These are phyloP conservation scores for Condylura cristata DNA, from an alignment of 2,113 vertebrate species.

Conservation along the genomic window DNA sequence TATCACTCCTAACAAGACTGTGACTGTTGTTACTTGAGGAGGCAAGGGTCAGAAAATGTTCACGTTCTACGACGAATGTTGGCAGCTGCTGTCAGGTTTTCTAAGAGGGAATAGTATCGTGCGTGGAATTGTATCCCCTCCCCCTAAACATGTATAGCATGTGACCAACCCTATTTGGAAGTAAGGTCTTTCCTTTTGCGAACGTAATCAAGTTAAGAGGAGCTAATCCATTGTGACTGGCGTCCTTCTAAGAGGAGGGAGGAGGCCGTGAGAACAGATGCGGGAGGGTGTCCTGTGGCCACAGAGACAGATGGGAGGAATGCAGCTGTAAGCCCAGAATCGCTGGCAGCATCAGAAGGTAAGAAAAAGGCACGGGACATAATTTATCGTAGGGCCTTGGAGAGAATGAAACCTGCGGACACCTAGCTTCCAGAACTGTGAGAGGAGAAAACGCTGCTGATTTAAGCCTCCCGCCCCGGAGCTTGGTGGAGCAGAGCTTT, in stretches of 20 bases:
- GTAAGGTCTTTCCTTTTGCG: background rate
- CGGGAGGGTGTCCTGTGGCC: background rate
- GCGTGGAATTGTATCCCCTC: background rate
- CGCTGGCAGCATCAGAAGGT: background rate
- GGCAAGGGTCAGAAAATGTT: background rate
- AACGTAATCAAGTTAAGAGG: background rate
- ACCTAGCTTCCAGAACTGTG: background rate
- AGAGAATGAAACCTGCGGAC: background rate
- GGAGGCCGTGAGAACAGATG: background rate
- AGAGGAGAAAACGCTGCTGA: background rate
- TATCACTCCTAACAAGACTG: background rate
- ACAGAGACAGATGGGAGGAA: background rate
- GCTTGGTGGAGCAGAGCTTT: background rate
- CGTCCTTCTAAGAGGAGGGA: background rate
- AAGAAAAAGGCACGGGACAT: background rate
- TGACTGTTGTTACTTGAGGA: background rate
- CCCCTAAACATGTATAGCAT: background rate
- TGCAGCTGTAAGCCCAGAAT: background rate
- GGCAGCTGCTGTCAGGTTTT: background rate
- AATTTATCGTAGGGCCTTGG: background rate
- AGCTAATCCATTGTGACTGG: background rate
- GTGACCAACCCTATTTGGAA: background rate
- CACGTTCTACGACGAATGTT: background rate
- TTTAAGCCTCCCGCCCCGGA: background rate
- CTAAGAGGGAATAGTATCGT: background rate